Evolutionary conservation across 92 coral and sea anemone species (phyloP), one percentile per base, ranked within the genome.

Genomic region (Montipora capitata): DNA sequence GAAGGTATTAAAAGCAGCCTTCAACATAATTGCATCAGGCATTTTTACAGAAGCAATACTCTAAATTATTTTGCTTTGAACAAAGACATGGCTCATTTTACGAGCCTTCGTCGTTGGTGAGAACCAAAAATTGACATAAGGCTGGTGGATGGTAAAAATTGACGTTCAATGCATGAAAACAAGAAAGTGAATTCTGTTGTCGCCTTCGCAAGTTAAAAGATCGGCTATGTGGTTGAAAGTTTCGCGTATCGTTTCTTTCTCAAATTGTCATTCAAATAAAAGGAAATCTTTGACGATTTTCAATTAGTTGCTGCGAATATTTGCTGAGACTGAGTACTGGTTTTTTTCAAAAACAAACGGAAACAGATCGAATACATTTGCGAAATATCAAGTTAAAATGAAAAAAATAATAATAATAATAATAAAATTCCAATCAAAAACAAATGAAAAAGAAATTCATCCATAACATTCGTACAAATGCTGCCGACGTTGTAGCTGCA

Each of bases 301-400:
- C 83, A 69, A 80, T 93, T 43, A 77, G 91, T 85, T 79, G 71
- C 87, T 74, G 68, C 96, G 89, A 93, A 93, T 90, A 93, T 89
- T 93, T 85, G 86, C 95, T 48, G 52, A 48, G 52, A 48, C 52
- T 48, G 52, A 48, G 52, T 48, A 48, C 10, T 48, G 1, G 52
- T 48, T 48, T 48, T 48, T 48, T 48, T 48, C 52, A 48, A 48
- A 48, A 48, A 48, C 52, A 48, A 48, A 48, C 52, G 52, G 52
- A 48, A 48, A 48, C 52, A 48, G 52, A 48, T 48, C 52, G 52
- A 48, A 48, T 48, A 48, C 0, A 48, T 48, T 48, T 48, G 52
- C 52, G 52, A 48, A 48, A 48, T 48, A 48, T 48, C 52, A 48
- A 48, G 52, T 48, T 48, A 48, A 48, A 48, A 48, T 48, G 7